phyloP scores from a whole-genome alignment of 2,888 invertebrate species.

The Globia sparganii region DNA sequence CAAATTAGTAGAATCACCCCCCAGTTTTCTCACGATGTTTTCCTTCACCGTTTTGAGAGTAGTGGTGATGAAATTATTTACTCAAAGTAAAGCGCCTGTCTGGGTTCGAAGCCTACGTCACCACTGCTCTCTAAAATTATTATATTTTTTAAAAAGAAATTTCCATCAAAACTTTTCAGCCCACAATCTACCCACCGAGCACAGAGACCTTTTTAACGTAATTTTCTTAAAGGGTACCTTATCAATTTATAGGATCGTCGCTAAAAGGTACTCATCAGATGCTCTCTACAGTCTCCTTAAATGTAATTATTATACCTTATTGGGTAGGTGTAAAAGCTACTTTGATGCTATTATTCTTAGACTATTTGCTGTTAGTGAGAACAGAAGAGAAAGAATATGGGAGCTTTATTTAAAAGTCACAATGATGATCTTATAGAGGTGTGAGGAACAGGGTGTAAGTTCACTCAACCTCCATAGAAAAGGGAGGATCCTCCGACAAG shows the following conservation, averaged over 20 bases:
- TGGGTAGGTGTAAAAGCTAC: conserved; percentile 1
- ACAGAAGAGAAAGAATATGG: background rate
- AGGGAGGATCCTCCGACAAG: too few species aligned
- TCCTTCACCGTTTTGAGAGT: too few species aligned
- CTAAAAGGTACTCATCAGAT: background rate
- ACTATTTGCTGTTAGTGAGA: background rate
- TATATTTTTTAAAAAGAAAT: background rate
- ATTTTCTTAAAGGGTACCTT: conserved; percentile 16
- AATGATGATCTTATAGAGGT: background rate
- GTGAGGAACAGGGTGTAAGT: too few species aligned
- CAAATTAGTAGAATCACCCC: too few species aligned
- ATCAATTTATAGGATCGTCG: background rate
- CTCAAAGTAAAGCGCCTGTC: too few species aligned
- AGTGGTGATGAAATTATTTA: too few species aligned
- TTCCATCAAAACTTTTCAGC: background rate
- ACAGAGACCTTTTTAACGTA: background rate
- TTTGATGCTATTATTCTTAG: background rate
- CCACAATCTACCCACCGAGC: background rate
- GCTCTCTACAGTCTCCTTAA: background rate
- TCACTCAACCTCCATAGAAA: too few species aligned
- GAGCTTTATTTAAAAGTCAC: background rate
- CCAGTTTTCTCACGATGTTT: too few species aligned
- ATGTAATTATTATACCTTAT: conserved; percentile 14
- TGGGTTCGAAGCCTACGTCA: too few species aligned
- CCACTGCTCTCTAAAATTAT: too few species aligned